Percentiles rank a stretch among this genome's conserved stretches.
Conservation (phyloP, 2,888 invertebrate genomes). For the Timandra comae region DNA sequence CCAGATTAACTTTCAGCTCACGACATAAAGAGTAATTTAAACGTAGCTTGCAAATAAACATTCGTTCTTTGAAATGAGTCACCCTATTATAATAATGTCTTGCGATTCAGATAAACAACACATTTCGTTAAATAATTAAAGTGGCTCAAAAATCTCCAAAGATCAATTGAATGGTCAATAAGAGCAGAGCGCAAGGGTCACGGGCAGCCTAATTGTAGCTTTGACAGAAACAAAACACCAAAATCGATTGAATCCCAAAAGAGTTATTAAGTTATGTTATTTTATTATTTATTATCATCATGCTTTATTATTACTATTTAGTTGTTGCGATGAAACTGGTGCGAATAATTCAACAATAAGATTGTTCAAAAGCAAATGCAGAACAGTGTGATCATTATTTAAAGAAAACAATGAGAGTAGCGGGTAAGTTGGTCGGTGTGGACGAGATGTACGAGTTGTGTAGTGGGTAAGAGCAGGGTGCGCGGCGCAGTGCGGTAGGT, state of each 20-base stretch:
- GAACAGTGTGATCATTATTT: too few relatives aligned
- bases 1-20: too few relatives aligned
- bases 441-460: slow-evolving; percentile 9
- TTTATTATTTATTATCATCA: too few relatives aligned
- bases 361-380: too few relatives aligned
- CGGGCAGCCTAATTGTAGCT: slow-evolving; percentile 55
- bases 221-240: slow-evolving; percentile 35
- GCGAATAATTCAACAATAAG: too few relatives aligned
- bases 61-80: slow-evolving; percentile 12
- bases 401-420: slow-evolving; percentile 14
- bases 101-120: slow-evolving; percentile 12
- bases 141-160: slow-evolving; percentile 49
- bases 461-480: too few relatives aligned
- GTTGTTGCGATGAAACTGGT: too few relatives aligned
- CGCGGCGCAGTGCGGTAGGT: too few relatives aligned
- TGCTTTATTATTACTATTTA: too few relatives aligned
- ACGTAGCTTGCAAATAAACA: slow-evolving; percentile 8
- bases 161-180: slow-evolving; percentile 66
- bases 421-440: slow-evolving; percentile 47
- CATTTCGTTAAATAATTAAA: slow-evolving; percentile 24
- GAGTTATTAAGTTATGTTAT: slow-evolving; percentile 12
- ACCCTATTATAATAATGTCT: slow-evolving; percentile 7
- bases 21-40: too few relatives aligned
- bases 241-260: slow-evolving; percentile 21
- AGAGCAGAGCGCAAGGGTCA: slow-evolving; percentile 60